These are phyloP conservation scores for Gobionotothen gibberifrons DNA, from an alignment of 2,797 vertebrate genomes.

Conservation along the genomic window DNA sequence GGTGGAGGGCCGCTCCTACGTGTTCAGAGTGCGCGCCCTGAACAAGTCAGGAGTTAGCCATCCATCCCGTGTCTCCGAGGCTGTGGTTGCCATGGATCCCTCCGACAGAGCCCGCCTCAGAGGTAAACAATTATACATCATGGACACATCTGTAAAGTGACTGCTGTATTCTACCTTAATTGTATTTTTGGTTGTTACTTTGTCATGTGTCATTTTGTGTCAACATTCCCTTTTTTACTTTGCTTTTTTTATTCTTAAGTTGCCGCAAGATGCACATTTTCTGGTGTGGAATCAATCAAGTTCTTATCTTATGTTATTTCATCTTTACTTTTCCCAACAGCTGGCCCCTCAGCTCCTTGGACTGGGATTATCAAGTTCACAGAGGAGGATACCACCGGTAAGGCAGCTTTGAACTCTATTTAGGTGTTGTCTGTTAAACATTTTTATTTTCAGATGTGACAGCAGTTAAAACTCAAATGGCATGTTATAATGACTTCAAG, in stretches of 20 bases:
- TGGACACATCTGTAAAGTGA: too few species aligned
- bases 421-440: neutral
- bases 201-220: too few species aligned
- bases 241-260: too few species aligned
- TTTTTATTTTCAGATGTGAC: neutral
- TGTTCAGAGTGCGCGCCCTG: constrained; percentile 93
- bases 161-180: too few species aligned
- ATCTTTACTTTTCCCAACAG: constrained; percentile 68
- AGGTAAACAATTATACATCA: constrained; percentile 79
- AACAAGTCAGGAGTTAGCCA: constrained; percentile 91
- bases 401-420: constrained; percentile 8
- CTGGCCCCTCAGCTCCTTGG: constrained; percentile 95
- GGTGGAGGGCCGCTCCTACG: constrained; percentile 93
- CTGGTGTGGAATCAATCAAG: too few species aligned
- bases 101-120: constrained; percentile 91
- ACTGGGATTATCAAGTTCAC: constrained; percentile 99
- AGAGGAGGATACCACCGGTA: constrained; percentile 95
- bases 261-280: too few species aligned
- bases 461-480: neutral
- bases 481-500: neutral
- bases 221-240: too few species aligned
- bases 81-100: constrained; percentile 93
- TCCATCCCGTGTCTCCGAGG: constrained; percentile 91
- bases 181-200: too few species aligned
- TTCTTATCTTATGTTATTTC: too few species aligned